Evolutionary conservation across 2,888 invertebrate species (phyloP).

Genomic region (Vesta saturnalis): DNA sequence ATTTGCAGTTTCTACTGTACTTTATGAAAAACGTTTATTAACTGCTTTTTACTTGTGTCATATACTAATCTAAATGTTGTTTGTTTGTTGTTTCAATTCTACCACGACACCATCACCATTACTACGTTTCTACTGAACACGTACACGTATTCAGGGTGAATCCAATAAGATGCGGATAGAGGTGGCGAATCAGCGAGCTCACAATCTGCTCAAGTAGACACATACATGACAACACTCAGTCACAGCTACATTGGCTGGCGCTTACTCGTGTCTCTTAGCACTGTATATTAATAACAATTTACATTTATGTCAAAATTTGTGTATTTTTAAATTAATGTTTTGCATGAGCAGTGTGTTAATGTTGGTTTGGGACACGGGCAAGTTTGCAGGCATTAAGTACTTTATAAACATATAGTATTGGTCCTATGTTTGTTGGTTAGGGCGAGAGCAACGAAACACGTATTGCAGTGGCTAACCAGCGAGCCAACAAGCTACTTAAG

Average conservation of each 20-base stretch:
- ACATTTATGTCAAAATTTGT: slow-evolving; percentile 20
- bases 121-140: slow-evolving; percentile 35
- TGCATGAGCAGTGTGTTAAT: slow-evolving; percentile 31
- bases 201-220: slow-evolving; percentile 92
- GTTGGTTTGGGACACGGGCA: slow-evolving; percentile 30
- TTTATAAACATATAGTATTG: slow-evolving; percentile 47
- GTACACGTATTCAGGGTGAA: slow-evolving; percentile 70
- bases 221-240: slow-evolving; percentile 52
- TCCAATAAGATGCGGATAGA: slow-evolving; percentile 96
- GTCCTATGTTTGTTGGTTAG: slow-evolving; percentile 65
- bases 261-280: slow-evolving; percentile 38
- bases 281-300: slow-evolving; percentile 21
- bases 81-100: slow-evolving; percentile 36
- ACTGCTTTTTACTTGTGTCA: slow-evolving; percentile 2
- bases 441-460: slow-evolving; percentile 95
- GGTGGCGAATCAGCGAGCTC: slow-evolving; percentile 96
- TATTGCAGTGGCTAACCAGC: slow-evolving; percentile 96
- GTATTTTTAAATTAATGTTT: slow-evolving; percentile 26
- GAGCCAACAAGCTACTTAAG: slow-evolving; percentile 96
- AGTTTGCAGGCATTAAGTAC: slow-evolving; percentile 26
- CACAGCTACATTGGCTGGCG: slow-evolving; percentile 40
- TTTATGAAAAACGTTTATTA: no score
- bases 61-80: slow-evolving; percentile 25
- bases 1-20: background rate
- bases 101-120: slow-evolving; percentile 31